Conservation (phyloP, 2,113 vertebrate species). For the Nesoenas mayeri region DNA sequence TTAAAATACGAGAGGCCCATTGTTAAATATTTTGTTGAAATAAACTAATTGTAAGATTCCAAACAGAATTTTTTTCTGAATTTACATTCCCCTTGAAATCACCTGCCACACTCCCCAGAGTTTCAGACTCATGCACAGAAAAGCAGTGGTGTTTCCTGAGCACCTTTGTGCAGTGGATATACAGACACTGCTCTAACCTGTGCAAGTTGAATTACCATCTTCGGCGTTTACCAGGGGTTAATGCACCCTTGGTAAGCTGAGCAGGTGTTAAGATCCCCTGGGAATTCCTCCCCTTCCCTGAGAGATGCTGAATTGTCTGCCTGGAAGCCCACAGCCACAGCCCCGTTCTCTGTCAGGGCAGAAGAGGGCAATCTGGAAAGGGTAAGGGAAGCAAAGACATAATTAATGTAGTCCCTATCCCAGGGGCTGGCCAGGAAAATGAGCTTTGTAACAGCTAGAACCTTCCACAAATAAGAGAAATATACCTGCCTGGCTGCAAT, state of each 20-base stretch:
- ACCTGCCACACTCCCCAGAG: not conserved
- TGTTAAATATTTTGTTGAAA: not conserved
- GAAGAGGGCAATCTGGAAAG: not conserved
- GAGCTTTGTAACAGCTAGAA: slow-evolving; percentile 30
- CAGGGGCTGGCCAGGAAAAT: not conserved
- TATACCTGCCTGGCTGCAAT: slow-evolving; percentile 30
- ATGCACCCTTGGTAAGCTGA: not conserved
- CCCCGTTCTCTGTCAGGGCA: not conserved
- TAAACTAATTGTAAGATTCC: not conserved
- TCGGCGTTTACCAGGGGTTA: not conserved
- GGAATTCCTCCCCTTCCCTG: not conserved
- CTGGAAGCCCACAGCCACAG: not conserved
- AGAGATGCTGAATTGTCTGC: not conserved
- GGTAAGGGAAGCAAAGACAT: not conserved
- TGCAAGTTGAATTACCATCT: not conserved
- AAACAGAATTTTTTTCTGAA: not conserved
- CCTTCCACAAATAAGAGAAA: slow-evolving; percentile 7
- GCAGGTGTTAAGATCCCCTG: not conserved
- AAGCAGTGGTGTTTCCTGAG: not conserved
- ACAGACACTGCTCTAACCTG: not conserved
- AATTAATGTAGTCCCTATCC: not conserved
- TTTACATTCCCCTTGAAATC: not conserved
- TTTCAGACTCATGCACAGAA: not conserved
- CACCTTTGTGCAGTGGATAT: not conserved
- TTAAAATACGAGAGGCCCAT: not conserved